Evolutionary conservation across 2,888 invertebrate genomes (phyloP).

Genomic region (Tortrix viridana): DNA sequence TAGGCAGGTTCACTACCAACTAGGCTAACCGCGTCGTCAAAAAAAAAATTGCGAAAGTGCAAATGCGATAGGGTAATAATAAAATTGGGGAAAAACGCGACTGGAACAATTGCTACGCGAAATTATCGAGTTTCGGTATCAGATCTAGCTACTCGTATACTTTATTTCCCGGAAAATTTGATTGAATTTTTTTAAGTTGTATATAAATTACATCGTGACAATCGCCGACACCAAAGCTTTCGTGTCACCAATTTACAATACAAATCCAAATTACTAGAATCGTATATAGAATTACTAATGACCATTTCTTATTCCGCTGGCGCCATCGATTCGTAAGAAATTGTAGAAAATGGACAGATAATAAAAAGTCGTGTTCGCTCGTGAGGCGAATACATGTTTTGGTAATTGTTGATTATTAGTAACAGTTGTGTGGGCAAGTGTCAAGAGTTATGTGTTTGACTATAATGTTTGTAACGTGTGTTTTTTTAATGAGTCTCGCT

Average conservation of each 20-base stretch:
- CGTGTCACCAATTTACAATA: constrained; percentile 38
- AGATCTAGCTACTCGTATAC: too few species aligned
- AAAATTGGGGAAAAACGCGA: too few species aligned
- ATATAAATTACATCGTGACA: not conserved
- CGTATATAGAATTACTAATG: constrained; percentile 22
- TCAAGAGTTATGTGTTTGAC: constrained; percentile 3
- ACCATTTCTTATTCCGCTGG: constrained; percentile 6
- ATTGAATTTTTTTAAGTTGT: too few species aligned
- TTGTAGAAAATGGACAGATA: constrained; percentile 18
- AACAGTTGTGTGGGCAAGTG: constrained; percentile 9
- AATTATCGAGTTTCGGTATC: too few species aligned
- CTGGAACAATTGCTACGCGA: too few species aligned
- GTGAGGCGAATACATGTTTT: constrained; percentile 22
- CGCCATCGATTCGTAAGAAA: constrained; percentile 19
- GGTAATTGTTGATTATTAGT: constrained; percentile 21
- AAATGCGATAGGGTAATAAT: too few species aligned
- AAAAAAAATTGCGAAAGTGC: too few species aligned
- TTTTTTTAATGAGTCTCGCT: not conserved
- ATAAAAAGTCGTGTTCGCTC: constrained; percentile 15
- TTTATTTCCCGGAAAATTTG: too few species aligned
- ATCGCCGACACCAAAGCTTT: constrained; percentile 20
- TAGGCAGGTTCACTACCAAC: too few species aligned
- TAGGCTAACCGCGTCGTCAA: too few species aligned
- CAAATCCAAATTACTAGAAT: constrained; percentile 47
- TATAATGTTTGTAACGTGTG: not conserved